These are phyloP conservation scores for Cephalopholis sonnerati DNA, from an alignment of 2,113 vertebrate genomes.

Conservation along the genomic window DNA sequence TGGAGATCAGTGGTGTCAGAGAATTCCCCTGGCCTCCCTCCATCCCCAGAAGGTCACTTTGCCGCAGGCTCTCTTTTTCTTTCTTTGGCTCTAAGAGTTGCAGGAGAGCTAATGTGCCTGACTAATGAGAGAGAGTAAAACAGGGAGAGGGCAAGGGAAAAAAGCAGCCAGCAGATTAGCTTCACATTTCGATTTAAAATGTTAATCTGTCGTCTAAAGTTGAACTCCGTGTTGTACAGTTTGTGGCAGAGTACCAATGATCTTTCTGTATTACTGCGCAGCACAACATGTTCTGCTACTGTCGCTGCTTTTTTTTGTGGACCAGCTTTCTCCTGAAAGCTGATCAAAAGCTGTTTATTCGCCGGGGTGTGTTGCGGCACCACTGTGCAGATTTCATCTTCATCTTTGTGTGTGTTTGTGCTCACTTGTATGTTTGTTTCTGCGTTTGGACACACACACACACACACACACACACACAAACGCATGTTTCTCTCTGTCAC, in stretches of 20 bases:
- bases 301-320: constrained; percentile 26
- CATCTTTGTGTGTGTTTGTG: constrained; percentile 35
- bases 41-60: constrained; percentile 84
- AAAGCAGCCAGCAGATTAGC: constrained; percentile 41
- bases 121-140: constrained; percentile 70
- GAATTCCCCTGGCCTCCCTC: constrained; percentile 75
- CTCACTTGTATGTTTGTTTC: constrained; percentile 49
- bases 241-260: constrained; percentile 3
- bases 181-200: constrained; percentile 58
- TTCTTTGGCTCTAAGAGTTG: constrained; percentile 69
- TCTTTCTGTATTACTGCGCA: constrained; percentile 25
- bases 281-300: constrained; percentile 18
- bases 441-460: not conserved
- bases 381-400: constrained; percentile 51
- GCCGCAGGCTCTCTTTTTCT: constrained; percentile 76
- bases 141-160: constrained; percentile 17
- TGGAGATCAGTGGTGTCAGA: constrained; percentile 80
- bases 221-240: constrained; percentile 33
- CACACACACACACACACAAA: constrained; percentile 4
- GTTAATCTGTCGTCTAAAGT: constrained; percentile 60
- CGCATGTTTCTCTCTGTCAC: constrained; percentile 53
- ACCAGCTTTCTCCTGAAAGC: constrained; percentile 56
- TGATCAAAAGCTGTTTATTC: constrained; percentile 77
- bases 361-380: constrained; percentile 29
- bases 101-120: constrained; percentile 66